Evolutionary conservation across 2,797 vertebrate species (phyloP).

Genomic region (Enteromius radiatus): DNA sequence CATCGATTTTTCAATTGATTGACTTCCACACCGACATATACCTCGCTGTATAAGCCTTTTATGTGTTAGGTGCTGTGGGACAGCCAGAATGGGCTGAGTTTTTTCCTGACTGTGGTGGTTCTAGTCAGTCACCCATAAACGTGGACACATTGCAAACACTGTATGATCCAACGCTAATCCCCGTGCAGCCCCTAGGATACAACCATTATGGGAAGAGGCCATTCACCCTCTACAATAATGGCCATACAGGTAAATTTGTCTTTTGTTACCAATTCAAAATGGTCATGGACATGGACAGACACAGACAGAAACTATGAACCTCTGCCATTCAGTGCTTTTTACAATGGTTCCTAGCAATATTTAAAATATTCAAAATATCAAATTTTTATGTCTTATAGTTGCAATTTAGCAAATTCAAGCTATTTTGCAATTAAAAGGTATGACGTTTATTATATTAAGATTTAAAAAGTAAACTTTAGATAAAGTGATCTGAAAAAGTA

Average conservation of each 20-base stretch:
- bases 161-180: conserved; percentile 77
- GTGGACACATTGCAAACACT: conserved; percentile 73
- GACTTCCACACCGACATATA: background rate
- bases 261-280: conserved; percentile 18
- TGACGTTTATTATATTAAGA: background rate
- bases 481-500: background rate
- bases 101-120: conserved; percentile 83
- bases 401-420: background rate
- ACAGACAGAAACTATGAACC: background rate
- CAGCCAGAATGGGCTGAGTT: conserved; percentile 83
- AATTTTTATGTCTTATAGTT: background rate
- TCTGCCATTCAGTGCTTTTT: background rate
- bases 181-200: conserved; percentile 80
- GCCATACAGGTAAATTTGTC: conserved; percentile 86
- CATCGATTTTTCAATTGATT: background rate
- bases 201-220: conserved; percentile 66
- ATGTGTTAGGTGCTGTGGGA: conserved; percentile 80
- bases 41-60: background rate
- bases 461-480: background rate
- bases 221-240: conserved; percentile 84
- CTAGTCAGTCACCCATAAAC: conserved; percentile 87
- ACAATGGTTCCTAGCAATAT: no score
- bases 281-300: background rate
- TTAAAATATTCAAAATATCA: background rate
- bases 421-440: background rate